These are phyloP conservation scores for Vollenhovia emeryi DNA, from an alignment of 1,140 invertebrate genomes.

Conservation along the genomic window DNA sequence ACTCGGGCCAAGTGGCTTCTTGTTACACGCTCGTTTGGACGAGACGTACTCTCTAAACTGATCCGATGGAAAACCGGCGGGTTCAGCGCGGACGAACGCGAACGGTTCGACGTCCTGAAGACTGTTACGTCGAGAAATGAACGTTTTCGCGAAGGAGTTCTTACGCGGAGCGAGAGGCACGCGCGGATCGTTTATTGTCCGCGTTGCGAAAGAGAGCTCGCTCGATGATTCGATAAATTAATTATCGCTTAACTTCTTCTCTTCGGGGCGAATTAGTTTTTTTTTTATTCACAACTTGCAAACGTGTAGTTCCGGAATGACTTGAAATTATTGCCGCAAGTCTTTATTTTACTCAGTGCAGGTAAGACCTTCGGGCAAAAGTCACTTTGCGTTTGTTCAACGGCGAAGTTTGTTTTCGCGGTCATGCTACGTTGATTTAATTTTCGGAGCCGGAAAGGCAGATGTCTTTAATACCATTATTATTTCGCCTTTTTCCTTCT, in stretches of 20 bases:
- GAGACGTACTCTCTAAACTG: slow-evolving; percentile 57
- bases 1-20: slow-evolving; percentile 82
- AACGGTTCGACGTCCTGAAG: background rate
- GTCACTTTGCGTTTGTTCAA: background rate
- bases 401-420: background rate
- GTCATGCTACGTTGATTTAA: slow-evolving; percentile 35
- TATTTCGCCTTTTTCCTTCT: background rate
- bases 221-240: background rate
- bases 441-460: slow-evolving; percentile 57
- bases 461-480: slow-evolving; percentile 50
- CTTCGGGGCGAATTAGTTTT: background rate
- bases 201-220: background rate
- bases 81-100: background rate
- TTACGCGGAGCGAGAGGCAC: background rate
- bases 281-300: background rate
- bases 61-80: slow-evolving; percentile 37
- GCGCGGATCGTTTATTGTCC: background rate
- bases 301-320: background rate
- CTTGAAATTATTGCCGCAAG: background rate
- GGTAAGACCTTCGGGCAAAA: background rate
- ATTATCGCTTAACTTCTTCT: background rate
- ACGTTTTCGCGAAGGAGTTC: background rate
- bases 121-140: background rate
- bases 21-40: slow-evolving; percentile 84
- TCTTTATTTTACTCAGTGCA: background rate